Percentiles rank a stretch among this genome's conserved stretches.
These are phyloP conservation scores for Pipistrellus kuhlii DNA, from an alignment of 2,797 vertebrate genomes.

Conservation along the genomic window DNA sequence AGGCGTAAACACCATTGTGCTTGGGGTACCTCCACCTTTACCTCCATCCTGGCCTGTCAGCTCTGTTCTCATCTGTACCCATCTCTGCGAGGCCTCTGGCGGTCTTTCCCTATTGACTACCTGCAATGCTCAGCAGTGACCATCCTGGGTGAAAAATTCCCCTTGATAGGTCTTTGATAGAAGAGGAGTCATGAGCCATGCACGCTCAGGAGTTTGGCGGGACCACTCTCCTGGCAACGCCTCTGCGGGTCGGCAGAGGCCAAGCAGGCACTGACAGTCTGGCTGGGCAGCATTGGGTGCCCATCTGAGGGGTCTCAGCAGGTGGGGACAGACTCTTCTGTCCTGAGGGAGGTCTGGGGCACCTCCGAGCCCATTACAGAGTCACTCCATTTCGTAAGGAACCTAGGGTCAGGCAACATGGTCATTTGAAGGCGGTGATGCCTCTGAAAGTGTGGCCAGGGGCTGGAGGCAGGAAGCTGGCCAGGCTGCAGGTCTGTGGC, in stretches of 20 bases:
- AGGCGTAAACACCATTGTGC: too few relatives aligned
- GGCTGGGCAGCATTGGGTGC: too few relatives aligned
- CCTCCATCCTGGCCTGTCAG: rapidly evolving
- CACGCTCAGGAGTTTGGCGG: rapidly evolving
- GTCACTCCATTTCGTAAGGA: background rate
- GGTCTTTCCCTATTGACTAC: background rate
- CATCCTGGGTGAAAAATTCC: background rate
- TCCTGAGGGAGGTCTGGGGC: too few relatives aligned
- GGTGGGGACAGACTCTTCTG: too few relatives aligned
- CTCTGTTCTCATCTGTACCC: background rate
- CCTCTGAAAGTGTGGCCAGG: background rate
- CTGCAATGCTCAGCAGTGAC: background rate
- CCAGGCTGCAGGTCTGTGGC: background rate
- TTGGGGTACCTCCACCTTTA: background rate
- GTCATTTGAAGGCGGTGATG: background rate
- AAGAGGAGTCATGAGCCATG: background rate
- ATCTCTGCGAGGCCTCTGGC: background rate
- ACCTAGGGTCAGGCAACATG: background rate
- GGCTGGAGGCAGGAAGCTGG: background rate
- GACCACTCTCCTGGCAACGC: rapidly evolving
- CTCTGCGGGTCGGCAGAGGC: rapidly evolving
- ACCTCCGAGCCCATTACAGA: too few relatives aligned
- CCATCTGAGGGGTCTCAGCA: too few relatives aligned
- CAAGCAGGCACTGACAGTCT: rapidly evolving
- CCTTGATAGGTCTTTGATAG: background rate